Conservation (phyloP, 2,888 invertebrate species). For the Mantis religiosa region DNA sequence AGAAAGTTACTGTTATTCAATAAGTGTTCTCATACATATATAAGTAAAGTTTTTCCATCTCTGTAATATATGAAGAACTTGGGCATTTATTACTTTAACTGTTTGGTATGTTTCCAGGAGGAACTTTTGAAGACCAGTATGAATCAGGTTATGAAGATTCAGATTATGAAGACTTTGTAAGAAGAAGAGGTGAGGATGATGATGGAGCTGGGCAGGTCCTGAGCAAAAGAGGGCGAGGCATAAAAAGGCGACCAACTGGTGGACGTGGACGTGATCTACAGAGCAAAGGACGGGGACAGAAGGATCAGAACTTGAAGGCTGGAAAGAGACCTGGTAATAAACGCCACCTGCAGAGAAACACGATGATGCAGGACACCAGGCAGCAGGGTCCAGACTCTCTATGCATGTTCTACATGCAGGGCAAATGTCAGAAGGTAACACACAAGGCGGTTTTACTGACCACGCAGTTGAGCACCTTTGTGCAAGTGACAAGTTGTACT, state of each 20-base stretch:
- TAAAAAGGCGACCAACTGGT: constrained; percentile 38
- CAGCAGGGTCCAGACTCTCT: constrained; percentile 66
- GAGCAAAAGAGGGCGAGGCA: not conserved
- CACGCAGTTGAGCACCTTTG: no score
- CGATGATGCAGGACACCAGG: constrained; percentile 44
- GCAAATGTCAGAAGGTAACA: constrained; percentile 71
- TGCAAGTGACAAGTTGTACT: no score
- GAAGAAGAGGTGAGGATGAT: not conserved
- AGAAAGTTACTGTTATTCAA: no score
- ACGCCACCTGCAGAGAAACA: constrained; percentile 46
- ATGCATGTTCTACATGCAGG: constrained; percentile 83
- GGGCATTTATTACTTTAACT: not conserved
- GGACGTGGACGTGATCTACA: not conserved
- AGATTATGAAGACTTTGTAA: constrained; percentile 12
- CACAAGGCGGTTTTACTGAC: not conserved
- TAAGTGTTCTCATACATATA: no score
- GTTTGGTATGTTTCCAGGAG: not conserved
- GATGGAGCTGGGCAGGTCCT: not conserved
- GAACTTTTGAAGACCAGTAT: constrained; percentile 23
- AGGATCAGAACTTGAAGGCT: constrained; percentile 33
- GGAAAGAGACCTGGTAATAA: constrained; percentile 42
- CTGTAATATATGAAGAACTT: not conserved
- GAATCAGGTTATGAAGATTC: constrained; percentile 24
- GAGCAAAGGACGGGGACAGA: not conserved
- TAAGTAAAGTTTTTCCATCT: no score